Conservation (phyloP, 2,797 vertebrate species). For the Molossus alvarezi region DNA sequence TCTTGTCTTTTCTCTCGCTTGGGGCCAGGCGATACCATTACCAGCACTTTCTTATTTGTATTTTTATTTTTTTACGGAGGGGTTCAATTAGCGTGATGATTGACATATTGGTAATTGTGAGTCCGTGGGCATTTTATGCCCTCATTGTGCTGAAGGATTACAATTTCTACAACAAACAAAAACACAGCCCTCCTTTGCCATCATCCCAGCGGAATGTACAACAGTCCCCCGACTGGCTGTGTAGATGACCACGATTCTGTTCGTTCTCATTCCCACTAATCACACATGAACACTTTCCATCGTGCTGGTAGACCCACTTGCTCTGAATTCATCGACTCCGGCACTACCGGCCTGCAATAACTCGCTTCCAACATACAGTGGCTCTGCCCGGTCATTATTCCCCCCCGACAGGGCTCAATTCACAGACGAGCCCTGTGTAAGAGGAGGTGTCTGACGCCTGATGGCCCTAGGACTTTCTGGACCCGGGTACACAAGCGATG, state of each 20-base stretch:
- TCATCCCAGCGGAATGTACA: neutral
- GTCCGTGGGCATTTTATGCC: neutral
- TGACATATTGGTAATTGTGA: neutral
- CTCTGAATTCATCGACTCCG: neutral
- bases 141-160: neutral
- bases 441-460: fast-evolving
- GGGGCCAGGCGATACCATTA: neutral
- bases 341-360: neutral
- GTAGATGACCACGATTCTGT: neutral
- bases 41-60: neutral
- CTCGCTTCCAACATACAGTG: neutral
- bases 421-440: neutral
- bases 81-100: neutral
- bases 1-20: constrained; percentile 63
- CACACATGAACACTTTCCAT: neutral
- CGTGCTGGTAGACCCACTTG: neutral
- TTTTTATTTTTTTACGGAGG: neutral
- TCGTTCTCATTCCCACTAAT: neutral
- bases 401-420: neutral
- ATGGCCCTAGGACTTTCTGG: neutral
- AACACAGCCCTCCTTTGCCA: too few species aligned
- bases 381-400: neutral
- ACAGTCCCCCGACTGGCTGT: fast-evolving
- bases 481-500: neutral
- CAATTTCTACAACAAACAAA: neutral